A percentile compares a stretch with the other conserved stretches of the same genome.
These are phyloP conservation scores for Prosopocoilus inquinatus DNA, from an alignment of 2,888 invertebrate species.

Conservation along the genomic window DNA sequence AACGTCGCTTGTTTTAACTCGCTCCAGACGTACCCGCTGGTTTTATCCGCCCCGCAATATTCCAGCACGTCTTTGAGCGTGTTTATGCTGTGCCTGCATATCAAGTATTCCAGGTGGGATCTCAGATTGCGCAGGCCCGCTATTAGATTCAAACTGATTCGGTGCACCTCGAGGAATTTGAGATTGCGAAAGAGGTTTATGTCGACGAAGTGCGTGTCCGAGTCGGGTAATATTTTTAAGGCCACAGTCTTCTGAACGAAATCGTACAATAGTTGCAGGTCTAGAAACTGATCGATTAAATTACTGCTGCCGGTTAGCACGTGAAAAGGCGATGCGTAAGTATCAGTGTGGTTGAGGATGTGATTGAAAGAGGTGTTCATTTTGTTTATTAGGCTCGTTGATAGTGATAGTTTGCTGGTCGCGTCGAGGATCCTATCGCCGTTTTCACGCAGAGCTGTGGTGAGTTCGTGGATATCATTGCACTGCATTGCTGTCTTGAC, in stretches of 20 bases:
- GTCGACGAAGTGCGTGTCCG: conserved; percentile 49
- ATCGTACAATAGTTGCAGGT: conserved; percentile 62
- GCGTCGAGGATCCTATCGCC: conserved; percentile 60
- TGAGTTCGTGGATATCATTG: conserved; percentile 47
- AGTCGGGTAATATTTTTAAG: conserved; percentile 54
- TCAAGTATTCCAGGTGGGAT: conserved; percentile 57
- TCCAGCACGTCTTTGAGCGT: conserved; percentile 52
- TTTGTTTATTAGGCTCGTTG: conserved; percentile 54
- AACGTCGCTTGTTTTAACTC: conserved; percentile 59
- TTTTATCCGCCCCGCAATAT: conserved; percentile 60
- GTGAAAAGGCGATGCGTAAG: conserved; percentile 50
- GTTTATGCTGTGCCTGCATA: conserved; percentile 50
- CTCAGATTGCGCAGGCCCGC: conserved; percentile 59
- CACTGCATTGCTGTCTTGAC: conserved; percentile 22
- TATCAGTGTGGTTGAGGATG: conserved; percentile 52
- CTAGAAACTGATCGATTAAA: conserved; percentile 54
- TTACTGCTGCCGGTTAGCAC: conserved; percentile 42
- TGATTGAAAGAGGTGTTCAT: conserved; percentile 57
- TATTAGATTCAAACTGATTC: conserved; percentile 55
- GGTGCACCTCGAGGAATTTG: conserved; percentile 57
- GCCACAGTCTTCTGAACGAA: conserved; percentile 62
- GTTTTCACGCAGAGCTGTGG: conserved; percentile 54
- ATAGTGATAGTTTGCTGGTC: conserved; percentile 57
- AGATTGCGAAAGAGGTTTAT: conserved; percentile 60
- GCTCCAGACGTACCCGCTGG: conserved; percentile 60